These are phyloP conservation scores for Drosophila leonis DNA, from an alignment of 2,888 invertebrate genomes.

Conservation along the genomic window DNA sequence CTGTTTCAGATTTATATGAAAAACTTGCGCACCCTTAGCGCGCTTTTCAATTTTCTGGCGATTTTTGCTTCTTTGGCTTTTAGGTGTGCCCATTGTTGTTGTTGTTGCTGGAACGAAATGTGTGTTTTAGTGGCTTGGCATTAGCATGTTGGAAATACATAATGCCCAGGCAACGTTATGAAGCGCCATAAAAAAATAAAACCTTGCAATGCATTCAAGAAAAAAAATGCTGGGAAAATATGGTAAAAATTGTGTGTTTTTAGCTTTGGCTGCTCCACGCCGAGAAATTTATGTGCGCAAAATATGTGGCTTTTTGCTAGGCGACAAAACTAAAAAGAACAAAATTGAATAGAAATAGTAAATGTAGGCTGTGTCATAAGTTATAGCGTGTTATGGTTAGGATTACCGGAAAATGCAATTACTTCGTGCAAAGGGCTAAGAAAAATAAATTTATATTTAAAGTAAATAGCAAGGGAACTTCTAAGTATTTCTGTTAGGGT, in stretches of 20 bases:
- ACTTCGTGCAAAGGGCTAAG: neutral
- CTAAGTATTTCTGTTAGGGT: no score
- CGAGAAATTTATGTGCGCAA: slow-evolving; percentile 65
- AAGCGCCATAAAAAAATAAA: slow-evolving; percentile 55
- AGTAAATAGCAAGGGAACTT: neutral
- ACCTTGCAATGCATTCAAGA: slow-evolving; percentile 49
- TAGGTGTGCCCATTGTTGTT: slow-evolving; percentile 18
- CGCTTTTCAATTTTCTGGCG: slow-evolving; percentile 70
- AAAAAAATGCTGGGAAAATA: slow-evolving; percentile 18
- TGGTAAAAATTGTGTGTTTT: slow-evolving; percentile 43
- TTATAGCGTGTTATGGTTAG: slow-evolving; percentile 7
- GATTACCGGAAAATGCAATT: slow-evolving; percentile 19
- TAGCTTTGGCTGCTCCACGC: slow-evolving; percentile 36
- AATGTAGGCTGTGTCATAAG: slow-evolving; percentile 34
- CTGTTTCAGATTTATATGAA: slow-evolving; percentile 76
- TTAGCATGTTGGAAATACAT: slow-evolving; percentile 71
- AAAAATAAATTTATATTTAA: neutral
- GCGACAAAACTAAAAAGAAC: slow-evolving; percentile 22
- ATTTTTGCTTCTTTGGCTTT: slow-evolving; percentile 54
- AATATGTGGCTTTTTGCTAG: slow-evolving; percentile 60
- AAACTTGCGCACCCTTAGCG: slow-evolving; percentile 63
- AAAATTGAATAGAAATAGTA: slow-evolving; percentile 24
- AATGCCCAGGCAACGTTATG: slow-evolving; percentile 46
- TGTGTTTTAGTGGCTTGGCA: slow-evolving; percentile 78
- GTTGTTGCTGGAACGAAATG: slow-evolving; percentile 52